Evolutionary conservation across 2,113 vertebrate species (phyloP), one percentile per base, ranked within the genome.

Genomic region (Rhabdomys dilectus): DNA sequence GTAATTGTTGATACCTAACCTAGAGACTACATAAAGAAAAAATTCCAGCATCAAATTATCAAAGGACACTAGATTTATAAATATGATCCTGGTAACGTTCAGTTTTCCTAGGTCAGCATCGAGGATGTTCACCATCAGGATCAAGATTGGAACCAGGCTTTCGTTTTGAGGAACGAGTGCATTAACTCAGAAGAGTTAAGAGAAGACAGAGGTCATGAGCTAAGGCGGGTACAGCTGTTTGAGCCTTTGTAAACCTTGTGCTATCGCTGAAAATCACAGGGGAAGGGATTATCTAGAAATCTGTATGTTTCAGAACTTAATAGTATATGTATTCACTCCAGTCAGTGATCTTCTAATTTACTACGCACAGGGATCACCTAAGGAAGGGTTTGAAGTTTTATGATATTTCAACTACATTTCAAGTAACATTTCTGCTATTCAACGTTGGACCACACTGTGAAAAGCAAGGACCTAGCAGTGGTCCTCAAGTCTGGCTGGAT

Each of bases 271-370:
- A 24, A 1, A 72, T 45, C 21, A 64, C 82, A 29, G 21, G 91
- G 82, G 56, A 88, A 81, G 93, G 12, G 80, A 91, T 75, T 84
- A 88, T 84, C 45, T 88, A 94, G 48, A 42, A 89, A 80, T 73
- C 4, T 11, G 4, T 72, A n/a, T 34, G 91, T 7, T 93, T 34
- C 22, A 58, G 22, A 70, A 70, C 60, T 87, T 91, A 60, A 72
- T 53, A 93, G 6, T 36, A 26, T 60, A 5, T 56, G 0, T 78
- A 62, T 93, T 62, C 24, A 95, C 81, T 80, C 66, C 66, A 88
- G 53, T 53, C 12, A 87, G 2, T 64, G n/a, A 68, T 76, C 92
- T 73, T 96, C 45, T 56, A 82, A 89, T 81, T 73, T 62, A 93
- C 72, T 29, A 16, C 34, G 21, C 3, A 22, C 12, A 70, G n/a